phyloP scores from a whole-genome alignment of 2,797 vertebrate species.

The Phoeniculus purpureus region DNA sequence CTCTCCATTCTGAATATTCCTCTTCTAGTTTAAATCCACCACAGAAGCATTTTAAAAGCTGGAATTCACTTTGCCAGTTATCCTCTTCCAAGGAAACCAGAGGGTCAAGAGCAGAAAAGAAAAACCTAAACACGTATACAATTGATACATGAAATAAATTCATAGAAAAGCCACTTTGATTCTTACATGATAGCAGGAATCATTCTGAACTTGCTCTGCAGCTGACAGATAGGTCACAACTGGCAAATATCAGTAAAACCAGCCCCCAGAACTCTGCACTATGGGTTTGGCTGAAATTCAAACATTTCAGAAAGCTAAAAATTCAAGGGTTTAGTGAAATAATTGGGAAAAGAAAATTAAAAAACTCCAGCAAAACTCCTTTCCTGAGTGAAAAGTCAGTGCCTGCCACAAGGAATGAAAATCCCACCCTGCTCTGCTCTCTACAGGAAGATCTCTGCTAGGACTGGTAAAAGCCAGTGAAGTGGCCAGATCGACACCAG shows the following conservation, averaged over 20 bases:
- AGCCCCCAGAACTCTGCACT: fast-evolving
- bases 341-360: background rate
- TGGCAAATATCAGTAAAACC: background rate
- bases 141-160: background rate
- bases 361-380: background rate
- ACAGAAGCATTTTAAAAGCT: background rate
- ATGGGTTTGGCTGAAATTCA: background rate
- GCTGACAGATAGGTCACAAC: background rate
- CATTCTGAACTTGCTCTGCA: background rate
- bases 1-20: too few relatives aligned
- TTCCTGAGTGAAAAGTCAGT: background rate
- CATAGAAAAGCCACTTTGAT: background rate
- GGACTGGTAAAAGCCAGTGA: background rate
- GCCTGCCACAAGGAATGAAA: background rate
- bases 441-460: slow-evolving; percentile 53
- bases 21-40: too few relatives aligned
- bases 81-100: background rate
- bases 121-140: background rate
- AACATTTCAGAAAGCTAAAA: background rate
- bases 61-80: background rate
- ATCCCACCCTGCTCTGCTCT: slow-evolving; percentile 59
- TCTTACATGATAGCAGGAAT: background rate
- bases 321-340: background rate
- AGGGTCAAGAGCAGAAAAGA: background rate
- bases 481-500: background rate